Evolutionary conservation across 2,797 vertebrate species (phyloP).

Genomic region (Cichlasoma orientale): DNA sequence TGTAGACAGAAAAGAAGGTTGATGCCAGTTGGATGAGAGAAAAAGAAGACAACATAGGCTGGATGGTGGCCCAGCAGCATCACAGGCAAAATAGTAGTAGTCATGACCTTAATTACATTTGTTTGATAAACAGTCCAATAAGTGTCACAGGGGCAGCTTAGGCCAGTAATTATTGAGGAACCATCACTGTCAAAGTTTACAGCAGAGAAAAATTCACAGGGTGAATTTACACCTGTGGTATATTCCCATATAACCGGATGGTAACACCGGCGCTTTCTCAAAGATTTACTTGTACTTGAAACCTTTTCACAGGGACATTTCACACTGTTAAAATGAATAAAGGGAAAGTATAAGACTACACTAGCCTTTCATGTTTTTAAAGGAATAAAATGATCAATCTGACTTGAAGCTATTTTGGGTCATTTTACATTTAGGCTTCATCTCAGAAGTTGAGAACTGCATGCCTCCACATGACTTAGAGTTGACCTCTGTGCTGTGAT

Average conservation of each 20-base stretch:
- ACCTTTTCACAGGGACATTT: neutral
- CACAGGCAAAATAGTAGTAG: neutral
- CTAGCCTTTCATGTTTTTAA: neutral
- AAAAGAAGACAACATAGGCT: neutral
- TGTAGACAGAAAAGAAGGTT: neutral
- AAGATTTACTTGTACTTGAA: neutral
- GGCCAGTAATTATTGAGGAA: neutral
- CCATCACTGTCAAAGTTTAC: neutral
- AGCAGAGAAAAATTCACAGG: neutral
- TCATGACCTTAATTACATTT: neutral
- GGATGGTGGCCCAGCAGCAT: too few relatives aligned
- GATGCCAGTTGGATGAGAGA: neutral
- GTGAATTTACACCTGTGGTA: neutral
- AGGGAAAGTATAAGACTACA: neutral
- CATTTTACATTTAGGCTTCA: neutral
- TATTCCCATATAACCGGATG: neutral
- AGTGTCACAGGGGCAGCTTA: neutral
- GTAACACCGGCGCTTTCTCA: neutral
- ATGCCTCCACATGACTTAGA: constrained; percentile 46
- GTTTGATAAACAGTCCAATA: neutral
- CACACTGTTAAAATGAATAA: neutral
- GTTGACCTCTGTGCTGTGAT: constrained; percentile 29
- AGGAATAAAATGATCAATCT: neutral
- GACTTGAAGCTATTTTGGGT: neutral
- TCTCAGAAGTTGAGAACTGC: constrained; percentile 20